These are phyloP conservation scores for Drosophila quinaria DNA, from an alignment of 2,888 invertebrate genomes.

Conservation along the genomic window DNA sequence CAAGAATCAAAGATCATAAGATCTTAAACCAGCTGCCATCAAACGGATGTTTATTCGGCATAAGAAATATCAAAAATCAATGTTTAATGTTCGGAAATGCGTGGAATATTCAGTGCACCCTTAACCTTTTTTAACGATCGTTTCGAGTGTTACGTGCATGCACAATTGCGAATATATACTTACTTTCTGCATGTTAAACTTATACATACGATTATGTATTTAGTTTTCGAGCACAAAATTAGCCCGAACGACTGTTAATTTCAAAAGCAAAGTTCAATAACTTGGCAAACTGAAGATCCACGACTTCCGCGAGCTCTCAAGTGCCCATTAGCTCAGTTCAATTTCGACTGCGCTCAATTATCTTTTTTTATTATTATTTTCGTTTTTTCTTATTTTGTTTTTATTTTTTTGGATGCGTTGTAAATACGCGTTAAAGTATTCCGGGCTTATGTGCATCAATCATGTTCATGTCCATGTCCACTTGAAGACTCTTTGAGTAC, in stretches of 20 bases:
- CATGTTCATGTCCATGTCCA: constrained; percentile 31
- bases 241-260: constrained; percentile 39
- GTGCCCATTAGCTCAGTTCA: constrained; percentile 43
- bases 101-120: constrained; percentile 29
- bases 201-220: constrained; percentile 19
- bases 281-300: constrained; percentile 31
- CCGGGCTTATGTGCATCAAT: constrained; percentile 43
- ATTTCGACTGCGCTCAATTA: constrained; percentile 38
- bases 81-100: constrained; percentile 24
- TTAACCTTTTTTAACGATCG: constrained; percentile 18
- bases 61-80: constrained; percentile 14
- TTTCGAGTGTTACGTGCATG: constrained; percentile 17
- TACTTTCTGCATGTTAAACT: constrained; percentile 42
- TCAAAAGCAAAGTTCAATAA: constrained; percentile 57
- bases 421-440: constrained; percentile 11
- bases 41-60: constrained; percentile 23
- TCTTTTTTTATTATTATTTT: constrained; percentile 16
- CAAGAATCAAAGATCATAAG: background rate
- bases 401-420: constrained; percentile 8
- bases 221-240: constrained; percentile 37
- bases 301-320: constrained; percentile 47
- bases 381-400: background rate
- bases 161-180: constrained; percentile 51
- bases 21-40: background rate
- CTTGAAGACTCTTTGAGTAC: constrained; percentile 21